Conservation (phyloP, 2,888 invertebrate genomes). For the Gasteruption jaculator region DNA sequence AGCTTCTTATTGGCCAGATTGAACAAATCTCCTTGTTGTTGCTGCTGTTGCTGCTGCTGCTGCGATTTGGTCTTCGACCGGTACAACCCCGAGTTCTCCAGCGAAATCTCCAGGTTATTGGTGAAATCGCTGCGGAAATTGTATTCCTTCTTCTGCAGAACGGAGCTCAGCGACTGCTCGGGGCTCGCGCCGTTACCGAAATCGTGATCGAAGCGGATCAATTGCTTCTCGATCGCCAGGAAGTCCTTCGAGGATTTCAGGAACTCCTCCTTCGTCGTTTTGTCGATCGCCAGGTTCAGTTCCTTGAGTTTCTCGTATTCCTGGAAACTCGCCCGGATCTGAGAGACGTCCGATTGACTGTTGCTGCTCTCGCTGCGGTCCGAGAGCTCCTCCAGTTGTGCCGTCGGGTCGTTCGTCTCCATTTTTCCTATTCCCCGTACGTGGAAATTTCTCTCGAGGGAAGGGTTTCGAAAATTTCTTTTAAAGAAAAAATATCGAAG, state of each 20-base stretch:
- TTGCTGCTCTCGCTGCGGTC: slow-evolving; percentile 34
- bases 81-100: slow-evolving; percentile 4
- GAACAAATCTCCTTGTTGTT: not conserved
- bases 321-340: slow-evolving; percentile 35
- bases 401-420: slow-evolving; percentile 35
- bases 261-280: slow-evolving; percentile 22
- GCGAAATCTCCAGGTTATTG: too few relatives aligned
- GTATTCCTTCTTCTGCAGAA: slow-evolving; percentile 4
- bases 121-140: slow-evolving; percentile 10
- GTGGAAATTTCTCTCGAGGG: slow-evolving; percentile 6
- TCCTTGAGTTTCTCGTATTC: slow-evolving; percentile 37
- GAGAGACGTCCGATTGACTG: slow-evolving; percentile 37
- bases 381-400: slow-evolving; percentile 32
- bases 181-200: slow-evolving; percentile 1
- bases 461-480: slow-evolving; percentile 14
- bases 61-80: slow-evolving; percentile 9
- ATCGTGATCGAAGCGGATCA: slow-evolving; percentile 1
- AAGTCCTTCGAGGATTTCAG: slow-evolving; percentile 27
- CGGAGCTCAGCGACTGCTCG: slow-evolving; percentile 5
- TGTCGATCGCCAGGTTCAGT: slow-evolving; percentile 32
- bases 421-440: slow-evolving; percentile 22
- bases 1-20: too few relatives aligned
- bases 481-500: too few relatives aligned
- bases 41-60: slow-evolving; percentile 10
- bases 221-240: slow-evolving; percentile 18